Percentiles rank a stretch among this genome's conserved stretches.
These are phyloP conservation scores for Pagetopsis macropterus DNA, from an alignment of 2,797 vertebrate genomes.

Conservation along the genomic window DNA sequence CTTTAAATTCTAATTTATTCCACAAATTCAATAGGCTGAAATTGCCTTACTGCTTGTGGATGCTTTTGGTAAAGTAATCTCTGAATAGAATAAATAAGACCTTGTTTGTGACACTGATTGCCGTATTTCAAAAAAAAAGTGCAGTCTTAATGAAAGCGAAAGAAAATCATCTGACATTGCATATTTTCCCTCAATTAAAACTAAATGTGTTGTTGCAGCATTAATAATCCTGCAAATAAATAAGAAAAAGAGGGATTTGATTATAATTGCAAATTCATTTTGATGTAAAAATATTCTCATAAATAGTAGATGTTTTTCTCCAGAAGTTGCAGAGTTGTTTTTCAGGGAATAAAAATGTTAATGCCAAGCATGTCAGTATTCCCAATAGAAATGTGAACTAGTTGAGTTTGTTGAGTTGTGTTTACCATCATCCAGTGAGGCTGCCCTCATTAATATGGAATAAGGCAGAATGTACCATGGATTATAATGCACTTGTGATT, in stretches of 20 bases:
- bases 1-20: conserved; percentile 67
- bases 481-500: conserved; percentile 36
- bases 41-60: conserved; percentile 57
- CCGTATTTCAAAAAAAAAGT: conserved; percentile 61
- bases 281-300: conserved; percentile 70
- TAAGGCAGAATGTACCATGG: conserved; percentile 28
- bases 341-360: conserved; percentile 69
- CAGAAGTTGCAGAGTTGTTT: conserved; percentile 72
- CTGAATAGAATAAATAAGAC: conserved; percentile 69
- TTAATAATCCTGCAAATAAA: conserved; percentile 63
- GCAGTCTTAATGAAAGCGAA: conserved; percentile 58
- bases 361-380: conserved; percentile 67
- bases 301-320: conserved; percentile 77
- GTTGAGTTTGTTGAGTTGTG: conserved; percentile 67
- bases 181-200: conserved; percentile 73
- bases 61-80: conserved; percentile 63
- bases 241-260: conserved; percentile 67
- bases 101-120: conserved; percentile 69
- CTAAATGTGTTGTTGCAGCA: conserved; percentile 74
- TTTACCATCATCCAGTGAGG: conserved; percentile 51
- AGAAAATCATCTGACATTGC: conserved; percentile 63
- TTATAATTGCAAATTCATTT: conserved; percentile 81
- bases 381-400: conserved; percentile 69
- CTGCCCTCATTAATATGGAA: conserved; percentile 58
- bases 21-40: conserved; percentile 58